Conservation (phyloP, 2,797 vertebrate species). For the Rhabdophis nuchalis region DNA sequence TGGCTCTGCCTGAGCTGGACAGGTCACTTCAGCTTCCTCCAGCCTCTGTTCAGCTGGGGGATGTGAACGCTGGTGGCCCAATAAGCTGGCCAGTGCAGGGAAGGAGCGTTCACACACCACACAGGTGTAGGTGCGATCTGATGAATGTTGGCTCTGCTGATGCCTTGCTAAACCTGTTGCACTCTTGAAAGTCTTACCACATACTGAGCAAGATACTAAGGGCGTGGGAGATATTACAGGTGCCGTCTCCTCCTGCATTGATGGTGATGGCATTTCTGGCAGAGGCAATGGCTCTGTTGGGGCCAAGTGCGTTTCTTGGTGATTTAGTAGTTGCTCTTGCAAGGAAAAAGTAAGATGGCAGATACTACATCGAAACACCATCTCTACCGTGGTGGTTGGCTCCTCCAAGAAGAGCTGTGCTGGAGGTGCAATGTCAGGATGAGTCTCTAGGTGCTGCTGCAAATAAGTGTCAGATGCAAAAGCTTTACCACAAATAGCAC, state of each 20-base stretch:
- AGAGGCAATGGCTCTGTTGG: constrained; percentile 55
- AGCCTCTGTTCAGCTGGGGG: constrained; percentile 75
- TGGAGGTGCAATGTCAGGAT: constrained; percentile 37
- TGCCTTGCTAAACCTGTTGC: constrained; percentile 84
- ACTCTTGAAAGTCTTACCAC: constrained; percentile 87
- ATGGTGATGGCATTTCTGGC: constrained; percentile 41
- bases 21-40: constrained; percentile 86
- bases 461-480: constrained; percentile 56
- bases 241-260: constrained; percentile 39
- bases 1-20: constrained; percentile 57
- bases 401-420: constrained; percentile 62
- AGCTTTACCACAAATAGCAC: constrained; percentile 52
- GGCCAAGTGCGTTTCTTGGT: constrained; percentile 76
- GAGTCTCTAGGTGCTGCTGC: constrained; percentile 54
- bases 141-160: constrained; percentile 70
- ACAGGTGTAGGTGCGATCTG: constrained; percentile 78
- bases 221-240: not conserved
- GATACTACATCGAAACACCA: constrained; percentile 82
- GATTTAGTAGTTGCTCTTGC: constrained; percentile 79
- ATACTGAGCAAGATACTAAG: constrained; percentile 79
- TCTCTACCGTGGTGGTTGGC: constrained; percentile 69
- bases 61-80: constrained; percentile 89
- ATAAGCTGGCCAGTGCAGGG: constrained; percentile 80
- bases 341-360: constrained; percentile 84
- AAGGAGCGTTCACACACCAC: constrained; percentile 85